phyloP scores from a whole-genome alignment of 64 coral and sea anemone genomes.

The Hydrozoanthus tunicans region DNA sequence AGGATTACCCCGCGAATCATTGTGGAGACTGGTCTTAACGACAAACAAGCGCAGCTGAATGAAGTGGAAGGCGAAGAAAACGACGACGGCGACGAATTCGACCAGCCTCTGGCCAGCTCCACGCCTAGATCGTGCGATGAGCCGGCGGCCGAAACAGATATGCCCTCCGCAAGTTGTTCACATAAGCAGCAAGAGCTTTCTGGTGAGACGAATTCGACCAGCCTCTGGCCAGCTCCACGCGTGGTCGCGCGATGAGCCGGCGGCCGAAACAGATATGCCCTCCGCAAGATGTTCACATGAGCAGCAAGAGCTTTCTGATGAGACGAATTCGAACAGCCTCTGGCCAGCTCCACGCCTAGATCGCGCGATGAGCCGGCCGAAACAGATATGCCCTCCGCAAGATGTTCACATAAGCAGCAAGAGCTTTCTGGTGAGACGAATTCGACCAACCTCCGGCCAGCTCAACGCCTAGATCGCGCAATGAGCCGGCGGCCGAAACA shows the following conservation, averaged over 20 bases:
- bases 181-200: conserved; percentile 5
- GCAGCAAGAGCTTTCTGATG: not conserved
- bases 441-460: conserved; percentile 8
- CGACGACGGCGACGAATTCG: not conserved
- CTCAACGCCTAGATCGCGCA: not conserved
- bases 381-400: too few species aligned
- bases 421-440: not conserved
- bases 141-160: not conserved
- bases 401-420: too few species aligned
- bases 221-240: too few species aligned
- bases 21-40: not conserved
- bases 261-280: too few species aligned
- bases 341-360: conserved; percentile 1
- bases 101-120: too few species aligned
- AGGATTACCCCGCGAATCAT: not conserved
- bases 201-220: not conserved
- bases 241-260: too few species aligned
- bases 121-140: not conserved
- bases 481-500: not conserved
- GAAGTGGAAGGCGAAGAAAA: conserved; percentile 12
- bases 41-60: conserved; percentile 2
- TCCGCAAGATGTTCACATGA: too few species aligned
- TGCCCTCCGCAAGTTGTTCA: conserved; percentile 22
- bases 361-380: not conserved
- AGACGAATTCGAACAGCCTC: conserved; percentile 21